A percentile compares a stretch with the other conserved stretches of the same genome.
These are phyloP conservation scores for Habroteleia sp. DNA, from an alignment of 2,888 invertebrate genomes.

Conservation along the genomic window DNA sequence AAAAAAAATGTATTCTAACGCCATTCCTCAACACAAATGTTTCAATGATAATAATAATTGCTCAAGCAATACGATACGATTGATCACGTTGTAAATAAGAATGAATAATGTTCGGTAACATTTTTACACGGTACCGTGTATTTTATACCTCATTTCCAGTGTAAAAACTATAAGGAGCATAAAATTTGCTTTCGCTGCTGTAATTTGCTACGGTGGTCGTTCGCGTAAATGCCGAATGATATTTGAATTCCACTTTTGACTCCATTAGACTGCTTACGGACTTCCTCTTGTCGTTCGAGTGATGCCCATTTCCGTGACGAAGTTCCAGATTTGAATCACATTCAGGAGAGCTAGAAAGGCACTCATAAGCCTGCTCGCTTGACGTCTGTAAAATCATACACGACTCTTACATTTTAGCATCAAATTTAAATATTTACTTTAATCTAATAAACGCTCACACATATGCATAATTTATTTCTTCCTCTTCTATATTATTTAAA, in stretches of 20 bases:
- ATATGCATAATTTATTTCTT: too few species aligned
- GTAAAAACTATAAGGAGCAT: slow-evolving; percentile 90
- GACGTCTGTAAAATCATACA: slow-evolving; percentile 75
- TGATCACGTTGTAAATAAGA: slow-evolving; percentile 8
- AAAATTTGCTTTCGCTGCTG: slow-evolving; percentile 92
- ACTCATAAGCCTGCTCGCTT: slow-evolving; percentile 84
- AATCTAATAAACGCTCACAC: too few species aligned
- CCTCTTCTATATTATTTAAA: too few species aligned
- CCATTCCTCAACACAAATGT: slow-evolving; percentile 19
- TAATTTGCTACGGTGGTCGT: slow-evolving; percentile 89
- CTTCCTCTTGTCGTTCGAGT: slow-evolving; percentile 79
- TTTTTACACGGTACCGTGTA: slow-evolving; percentile 14
- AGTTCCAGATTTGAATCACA: slow-evolving; percentile 84
- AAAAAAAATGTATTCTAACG: background rate
- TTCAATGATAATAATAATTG: slow-evolving; percentile 23
- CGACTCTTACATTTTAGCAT: too few species aligned
- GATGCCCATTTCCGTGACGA: slow-evolving; percentile 79
- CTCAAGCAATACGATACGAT: slow-evolving; percentile 2
- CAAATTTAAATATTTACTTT: too few species aligned
- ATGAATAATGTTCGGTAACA: slow-evolving; percentile 5
- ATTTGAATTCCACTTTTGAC: slow-evolving; percentile 84
- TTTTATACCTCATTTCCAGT: slow-evolving; percentile 83
- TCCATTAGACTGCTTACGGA: slow-evolving; percentile 83
- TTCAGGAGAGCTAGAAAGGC: slow-evolving; percentile 86
- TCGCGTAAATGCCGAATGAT: slow-evolving; percentile 83